Evolutionary conservation across 1,140 invertebrate species (phyloP).

Genomic region (Platyscapa corneri): DNA sequence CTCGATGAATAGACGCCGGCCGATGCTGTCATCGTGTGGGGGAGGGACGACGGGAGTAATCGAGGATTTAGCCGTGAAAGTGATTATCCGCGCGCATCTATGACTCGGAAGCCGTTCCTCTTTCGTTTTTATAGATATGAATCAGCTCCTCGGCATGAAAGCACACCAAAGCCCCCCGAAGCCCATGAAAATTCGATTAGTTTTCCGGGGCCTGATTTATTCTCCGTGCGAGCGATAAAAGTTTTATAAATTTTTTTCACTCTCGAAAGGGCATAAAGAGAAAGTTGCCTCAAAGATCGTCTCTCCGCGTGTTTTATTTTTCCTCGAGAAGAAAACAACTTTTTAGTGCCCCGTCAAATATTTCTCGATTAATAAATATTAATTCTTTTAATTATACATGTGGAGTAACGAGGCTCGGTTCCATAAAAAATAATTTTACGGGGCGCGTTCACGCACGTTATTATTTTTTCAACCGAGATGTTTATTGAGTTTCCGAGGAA

Average conservation of each 20-base stretch:
- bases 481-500: background rate
- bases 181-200: background rate
- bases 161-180: background rate
- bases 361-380: background rate
- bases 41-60: background rate
- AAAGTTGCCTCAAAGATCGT: background rate
- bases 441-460: background rate
- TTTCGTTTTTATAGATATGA: background rate
- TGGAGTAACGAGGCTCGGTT: background rate
- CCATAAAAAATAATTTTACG: too few species aligned
- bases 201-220: background rate
- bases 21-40: background rate
- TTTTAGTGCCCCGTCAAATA: too few species aligned
- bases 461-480: background rate
- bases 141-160: too few species aligned
- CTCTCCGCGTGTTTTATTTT: background rate
- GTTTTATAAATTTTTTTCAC: too few species aligned
- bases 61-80: background rate
- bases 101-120: too few species aligned
- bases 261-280: too few species aligned
- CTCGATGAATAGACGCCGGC: background rate
- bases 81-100: background rate
- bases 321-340: background rate
- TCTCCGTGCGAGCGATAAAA: background rate
- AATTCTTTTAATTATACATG: background rate